Conservation (phyloP, 2,888 invertebrate species). For the Acanthacorydalis orientalis region DNA sequence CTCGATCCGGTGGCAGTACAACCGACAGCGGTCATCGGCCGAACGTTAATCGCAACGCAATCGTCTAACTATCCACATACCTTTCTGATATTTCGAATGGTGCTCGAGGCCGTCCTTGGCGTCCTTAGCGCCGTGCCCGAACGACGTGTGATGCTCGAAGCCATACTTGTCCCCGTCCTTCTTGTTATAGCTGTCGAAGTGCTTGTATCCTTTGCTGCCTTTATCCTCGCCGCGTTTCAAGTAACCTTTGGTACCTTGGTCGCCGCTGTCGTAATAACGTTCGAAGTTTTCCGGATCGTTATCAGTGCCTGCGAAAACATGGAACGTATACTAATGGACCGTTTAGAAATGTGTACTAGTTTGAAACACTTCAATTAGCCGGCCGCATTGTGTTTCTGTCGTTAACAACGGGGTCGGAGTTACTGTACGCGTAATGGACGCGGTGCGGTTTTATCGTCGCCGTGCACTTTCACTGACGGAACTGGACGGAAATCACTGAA, state of each 20-base stretch:
- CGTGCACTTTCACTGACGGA: too few relatives aligned
- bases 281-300: conserved; percentile 32
- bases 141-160: conserved; percentile 49
- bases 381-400: background rate
- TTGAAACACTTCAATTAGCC: background rate
- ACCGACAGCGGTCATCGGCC: too few relatives aligned
- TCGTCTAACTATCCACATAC: background rate
- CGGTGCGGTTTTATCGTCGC: too few relatives aligned
- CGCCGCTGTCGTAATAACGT: conserved; percentile 43
- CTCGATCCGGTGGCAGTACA: too few relatives aligned
- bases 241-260: conserved; percentile 42
- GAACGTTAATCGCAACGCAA: background rate
- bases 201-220: conserved; percentile 55
- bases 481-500: too few relatives aligned
- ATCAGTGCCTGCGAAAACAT: conserved; percentile 18
- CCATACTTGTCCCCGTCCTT: conserved; percentile 57
- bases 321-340: conserved; percentile 8
- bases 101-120: conserved; percentile 14
- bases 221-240: conserved; percentile 43
- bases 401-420: background rate
- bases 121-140: conserved; percentile 33
- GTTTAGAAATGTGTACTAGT: background rate
- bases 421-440: background rate
- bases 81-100: conserved; percentile 2
- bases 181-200: conserved; percentile 54